Percentiles rank a stretch among this genome's conserved stretches.
Evolutionary conservation across 2,888 invertebrate genomes (phyloP).

Genomic region (Pseudococcus longispinus): DNA sequence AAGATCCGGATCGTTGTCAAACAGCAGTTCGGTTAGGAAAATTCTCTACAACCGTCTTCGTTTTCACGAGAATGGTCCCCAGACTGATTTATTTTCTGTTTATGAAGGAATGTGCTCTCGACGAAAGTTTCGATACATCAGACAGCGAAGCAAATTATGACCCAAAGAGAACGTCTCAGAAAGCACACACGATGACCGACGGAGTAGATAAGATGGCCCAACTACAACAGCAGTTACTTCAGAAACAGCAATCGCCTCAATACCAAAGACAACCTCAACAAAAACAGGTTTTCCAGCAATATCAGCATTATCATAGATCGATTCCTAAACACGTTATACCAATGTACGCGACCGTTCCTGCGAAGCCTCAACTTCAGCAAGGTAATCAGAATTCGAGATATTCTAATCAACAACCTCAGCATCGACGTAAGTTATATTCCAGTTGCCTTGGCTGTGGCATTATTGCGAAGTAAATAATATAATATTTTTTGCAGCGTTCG

Average conservation of each 20-base stretch:
- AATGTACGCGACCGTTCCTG: slow-evolving; percentile 57
- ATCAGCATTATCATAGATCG: slow-evolving; percentile 51
- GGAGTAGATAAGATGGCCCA: slow-evolving; percentile 57
- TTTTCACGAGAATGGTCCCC: not conserved
- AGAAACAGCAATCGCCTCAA: slow-evolving; percentile 58
- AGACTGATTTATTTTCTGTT: not conserved
- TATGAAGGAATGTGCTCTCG: slow-evolving; percentile 75
- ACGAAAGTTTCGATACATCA: slow-evolving; percentile 74
- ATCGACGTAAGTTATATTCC: slow-evolving; percentile 48
- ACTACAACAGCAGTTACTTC: slow-evolving; percentile 62
- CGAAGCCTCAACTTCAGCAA: slow-evolving; percentile 52
- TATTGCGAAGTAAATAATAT: not conserved
- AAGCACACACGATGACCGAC: slow-evolving; percentile 64
- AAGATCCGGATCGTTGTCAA: slow-evolving; percentile 65
- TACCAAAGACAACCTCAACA: slow-evolving; percentile 59
- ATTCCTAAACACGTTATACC: slow-evolving; percentile 57
- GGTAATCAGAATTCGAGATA: slow-evolving; percentile 55
- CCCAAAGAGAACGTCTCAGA: slow-evolving; percentile 61
- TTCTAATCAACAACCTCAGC: slow-evolving; percentile 55
- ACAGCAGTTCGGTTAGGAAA: slow-evolving; percentile 72
- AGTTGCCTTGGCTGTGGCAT: no score
- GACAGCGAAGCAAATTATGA: slow-evolving; percentile 62
- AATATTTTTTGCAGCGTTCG: slow-evolving; percentile 10
- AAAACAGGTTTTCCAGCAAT: slow-evolving; percentile 59
- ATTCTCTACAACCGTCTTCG: slow-evolving; percentile 17